Evolutionary conservation across 2,888 invertebrate species (phyloP).

Genomic region (Drosophila subquinaria): DNA sequence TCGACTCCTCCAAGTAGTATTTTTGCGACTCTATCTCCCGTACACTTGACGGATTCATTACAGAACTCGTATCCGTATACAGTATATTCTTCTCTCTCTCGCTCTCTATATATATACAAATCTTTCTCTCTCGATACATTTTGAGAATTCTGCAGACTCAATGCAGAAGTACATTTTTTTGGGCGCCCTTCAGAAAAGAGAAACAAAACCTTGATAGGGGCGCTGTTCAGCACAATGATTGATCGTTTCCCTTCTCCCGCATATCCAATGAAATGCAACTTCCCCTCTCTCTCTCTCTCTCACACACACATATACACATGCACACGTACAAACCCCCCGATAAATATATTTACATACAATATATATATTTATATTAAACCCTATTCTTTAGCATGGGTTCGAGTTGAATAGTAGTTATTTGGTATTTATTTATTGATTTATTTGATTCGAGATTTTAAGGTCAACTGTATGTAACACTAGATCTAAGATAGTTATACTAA

Average conservation of each 20-base stretch:
- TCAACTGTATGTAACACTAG: constrained; percentile 71
- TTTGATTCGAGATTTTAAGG: constrained; percentile 35
- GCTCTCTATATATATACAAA: constrained; percentile 30
- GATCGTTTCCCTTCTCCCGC: constrained; percentile 15
- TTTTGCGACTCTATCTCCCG: constrained; percentile 49
- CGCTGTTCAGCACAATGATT: constrained; percentile 65
- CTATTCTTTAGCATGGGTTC: constrained; percentile 68
- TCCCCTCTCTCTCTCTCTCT: constrained; percentile 6
- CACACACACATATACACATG: constrained; percentile 27
- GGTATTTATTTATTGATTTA: constrained; percentile 30
- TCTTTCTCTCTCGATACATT: constrained; percentile 38
- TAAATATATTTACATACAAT: constrained; percentile 9
- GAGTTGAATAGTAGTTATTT: constrained; percentile 47
- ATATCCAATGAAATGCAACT: constrained; percentile 32
- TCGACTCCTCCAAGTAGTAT: constrained; percentile 61
- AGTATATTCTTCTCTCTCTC: constrained; percentile 29
- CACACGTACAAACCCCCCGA: constrained; percentile 36
- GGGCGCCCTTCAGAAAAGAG: constrained; percentile 72
- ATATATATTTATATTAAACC: constrained; percentile 17
- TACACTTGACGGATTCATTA: constrained; percentile 72
- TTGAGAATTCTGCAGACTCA: constrained; percentile 41
- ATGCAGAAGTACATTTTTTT: constrained; percentile 42
- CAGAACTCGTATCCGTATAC: constrained; percentile 66
- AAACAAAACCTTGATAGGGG: constrained; percentile 65
- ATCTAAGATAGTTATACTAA: constrained; percentile 72